A percentile compares a stretch with the other conserved stretches of the same genome.
These are phyloP conservation scores for Lasioglossum villosulum DNA, from an alignment of 2,888 invertebrate species.

Conservation along the genomic window DNA sequence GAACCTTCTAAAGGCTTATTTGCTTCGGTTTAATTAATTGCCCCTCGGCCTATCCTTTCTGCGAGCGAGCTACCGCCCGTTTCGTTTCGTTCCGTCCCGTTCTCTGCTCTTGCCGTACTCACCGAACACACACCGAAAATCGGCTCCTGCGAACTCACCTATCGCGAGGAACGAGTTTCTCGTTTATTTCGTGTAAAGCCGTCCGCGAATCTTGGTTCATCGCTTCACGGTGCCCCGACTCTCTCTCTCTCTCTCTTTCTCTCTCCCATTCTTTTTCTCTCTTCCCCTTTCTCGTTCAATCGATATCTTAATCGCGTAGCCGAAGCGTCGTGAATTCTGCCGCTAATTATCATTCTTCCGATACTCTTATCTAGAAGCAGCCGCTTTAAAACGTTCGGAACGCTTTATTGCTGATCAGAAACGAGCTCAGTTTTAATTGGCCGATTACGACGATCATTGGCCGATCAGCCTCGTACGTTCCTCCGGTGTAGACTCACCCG, in stretches of 20 bases:
- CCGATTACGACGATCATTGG: background rate
- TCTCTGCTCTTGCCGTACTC: background rate
- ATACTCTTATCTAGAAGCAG: constrained; percentile 4
- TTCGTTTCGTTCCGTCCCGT: constrained; percentile 3
- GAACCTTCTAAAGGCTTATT: constrained; percentile 78
- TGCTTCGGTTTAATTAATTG: constrained; percentile 82
- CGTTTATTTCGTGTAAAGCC: background rate
- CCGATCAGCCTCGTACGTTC: background rate
- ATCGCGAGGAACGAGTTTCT: constrained; percentile 21
- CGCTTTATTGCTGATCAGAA: constrained; percentile 8
- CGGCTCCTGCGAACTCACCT: constrained; percentile 20
- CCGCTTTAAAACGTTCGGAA: background rate
- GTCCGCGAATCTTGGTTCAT: constrained; percentile 9
- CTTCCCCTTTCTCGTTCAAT: background rate
- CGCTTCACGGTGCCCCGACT: background rate
- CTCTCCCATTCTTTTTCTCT: background rate
- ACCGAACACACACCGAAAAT: constrained; percentile 46
- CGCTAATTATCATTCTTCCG: constrained; percentile 4
- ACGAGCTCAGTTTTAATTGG: constrained; percentile 1
- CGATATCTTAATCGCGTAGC: constrained; percentile 4
- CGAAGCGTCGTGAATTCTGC: constrained; percentile 7
- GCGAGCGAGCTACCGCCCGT: constrained; percentile 13
- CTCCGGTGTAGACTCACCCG: background rate
- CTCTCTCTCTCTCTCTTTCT: background rate
- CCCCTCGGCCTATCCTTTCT: constrained; percentile 65